Conservation (phyloP, 64 coral and sea anemone genomes). For the Exaiptasia diaphana region DNA sequence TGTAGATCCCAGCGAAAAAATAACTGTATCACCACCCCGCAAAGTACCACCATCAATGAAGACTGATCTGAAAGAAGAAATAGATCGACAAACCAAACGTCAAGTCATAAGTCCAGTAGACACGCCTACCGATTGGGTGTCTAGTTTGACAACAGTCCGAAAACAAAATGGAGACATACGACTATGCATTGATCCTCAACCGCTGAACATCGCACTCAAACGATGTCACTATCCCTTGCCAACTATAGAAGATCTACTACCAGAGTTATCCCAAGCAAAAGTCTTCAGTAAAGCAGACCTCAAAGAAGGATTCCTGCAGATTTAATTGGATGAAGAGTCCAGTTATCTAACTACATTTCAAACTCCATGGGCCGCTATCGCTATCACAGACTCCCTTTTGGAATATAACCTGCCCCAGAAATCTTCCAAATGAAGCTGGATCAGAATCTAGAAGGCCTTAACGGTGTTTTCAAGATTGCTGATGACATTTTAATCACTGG, state of each 20-base stretch:
- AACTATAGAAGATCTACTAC: conserved; percentile 48
- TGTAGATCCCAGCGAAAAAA: conserved; percentile 14
- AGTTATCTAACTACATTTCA: conserved; percentile 41
- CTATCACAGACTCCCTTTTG: conserved; percentile 14
- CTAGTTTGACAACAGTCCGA: neutral
- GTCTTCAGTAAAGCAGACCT: conserved; percentile 31
- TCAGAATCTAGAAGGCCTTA: neutral
- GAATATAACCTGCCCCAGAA: neutral
- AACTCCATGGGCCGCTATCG: conserved; percentile 17
- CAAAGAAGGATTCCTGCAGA: conserved; percentile 56
- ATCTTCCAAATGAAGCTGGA: conserved; percentile 18
- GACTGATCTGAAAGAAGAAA: neutral
- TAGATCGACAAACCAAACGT: neutral
- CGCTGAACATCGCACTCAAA: conserved; percentile 40
- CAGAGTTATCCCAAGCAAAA: conserved; percentile 1
- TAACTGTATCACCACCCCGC: neutral
- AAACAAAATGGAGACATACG: conserved; percentile 22
- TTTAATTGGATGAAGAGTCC: conserved; percentile 42
- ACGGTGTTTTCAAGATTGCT: neutral
- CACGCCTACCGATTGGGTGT: conserved; percentile 45
- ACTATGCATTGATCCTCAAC: conserved; percentile 40
- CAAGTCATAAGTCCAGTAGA: conserved; percentile 2
- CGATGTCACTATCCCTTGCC: conserved; percentile 36
- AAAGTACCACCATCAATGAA: conserved; percentile 41
- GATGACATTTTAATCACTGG: conserved; percentile 6